Evolutionary conservation across 2,797 vertebrate species (phyloP), one percentile per base, ranked within the genome.

Genomic region (Enteromius radiatus): DNA sequence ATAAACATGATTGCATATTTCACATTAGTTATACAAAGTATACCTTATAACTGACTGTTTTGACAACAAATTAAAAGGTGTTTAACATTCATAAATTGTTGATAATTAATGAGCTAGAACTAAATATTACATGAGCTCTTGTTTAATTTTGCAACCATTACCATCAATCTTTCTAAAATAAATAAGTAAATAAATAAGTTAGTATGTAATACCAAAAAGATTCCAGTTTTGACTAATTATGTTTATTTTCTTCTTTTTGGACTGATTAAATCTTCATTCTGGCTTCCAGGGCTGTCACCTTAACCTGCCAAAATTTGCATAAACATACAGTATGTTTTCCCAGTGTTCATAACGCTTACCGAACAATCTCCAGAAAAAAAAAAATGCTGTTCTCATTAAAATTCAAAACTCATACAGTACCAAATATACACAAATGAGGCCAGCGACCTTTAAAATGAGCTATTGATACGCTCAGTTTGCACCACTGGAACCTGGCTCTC

Each of bases 381-480:
- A 36, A 81, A 38, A 64, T 17, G 28, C 43, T 47, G 61, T 41
- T 59, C 26, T 82, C 80, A 81, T 78, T 61, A 70, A 45, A 83
- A 81, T 36, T 87, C 80, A 81, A 68, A 84, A 86, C 45, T 82
- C 73, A 76, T 59, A 43, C 61, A 82, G 77, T 69, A 86, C 52
- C 78, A 82, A 74, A 85, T 86, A 76, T 88, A 86, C 86, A 88
- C 84, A 87, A 89, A 89, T 87, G 86, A 89, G 90, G 82, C 87
- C 84, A 83, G 8, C 89, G 91, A 93, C 90, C 92, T 90, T 84
- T 90, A 87, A 90, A 92, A 90, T 84, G 79, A 92, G 88, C 82
- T 88, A 67, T 70, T 87, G 85, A 88, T 73, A 17, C 68, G 67
- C 54, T 61, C 17, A 49, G 88, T 83, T 86, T 84, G 65, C 84